phyloP scores from a whole-genome alignment of 2,888 invertebrate species.

The Tiliacea aurago region DNA sequence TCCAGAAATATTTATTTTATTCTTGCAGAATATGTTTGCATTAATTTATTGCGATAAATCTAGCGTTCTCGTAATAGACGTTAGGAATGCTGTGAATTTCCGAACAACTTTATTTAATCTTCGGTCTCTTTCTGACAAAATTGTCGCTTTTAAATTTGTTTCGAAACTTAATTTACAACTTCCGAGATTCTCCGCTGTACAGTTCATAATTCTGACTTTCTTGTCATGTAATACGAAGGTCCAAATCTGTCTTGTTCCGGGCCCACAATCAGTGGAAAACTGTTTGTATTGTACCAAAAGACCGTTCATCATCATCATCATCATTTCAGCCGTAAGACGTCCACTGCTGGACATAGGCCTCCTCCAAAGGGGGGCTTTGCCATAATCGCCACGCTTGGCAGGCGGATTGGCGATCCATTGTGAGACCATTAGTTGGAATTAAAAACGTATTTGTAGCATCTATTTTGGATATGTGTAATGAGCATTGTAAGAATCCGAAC shows the following conservation, averaged over 20 bases:
- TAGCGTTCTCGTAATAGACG: slow-evolving; percentile 59
- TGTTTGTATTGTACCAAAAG: slow-evolving; percentile 14
- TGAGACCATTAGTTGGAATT: slow-evolving; percentile 3
- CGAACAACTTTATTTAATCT: slow-evolving; percentile 62
- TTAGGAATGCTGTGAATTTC: slow-evolving; percentile 64
- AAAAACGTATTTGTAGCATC: slow-evolving; percentile 1
- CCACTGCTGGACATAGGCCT: too few relatives aligned
- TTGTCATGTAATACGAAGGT: slow-evolving; percentile 52
- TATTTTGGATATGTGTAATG: slow-evolving; percentile 17
- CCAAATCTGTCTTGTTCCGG: slow-evolving; percentile 33
- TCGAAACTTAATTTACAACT: slow-evolving; percentile 60
- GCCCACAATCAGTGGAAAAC: neutral
- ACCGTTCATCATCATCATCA: too few relatives aligned
- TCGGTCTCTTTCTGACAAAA: slow-evolving; percentile 61
- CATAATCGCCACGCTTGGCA: too few relatives aligned
- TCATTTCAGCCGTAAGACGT: too few relatives aligned
- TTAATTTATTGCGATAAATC: slow-evolving; percentile 59
- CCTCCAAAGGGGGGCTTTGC: too few relatives aligned
- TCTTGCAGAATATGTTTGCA: slow-evolving; percentile 47
- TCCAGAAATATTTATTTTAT: slow-evolving; percentile 54
- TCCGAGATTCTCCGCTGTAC: slow-evolving; percentile 56
- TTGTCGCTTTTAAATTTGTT: slow-evolving; percentile 67
- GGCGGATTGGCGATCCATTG: too few relatives aligned
- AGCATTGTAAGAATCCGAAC: slow-evolving; percentile 38
- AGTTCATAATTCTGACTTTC: slow-evolving; percentile 60